Evolutionary conservation across 2,113 vertebrate species (phyloP), one percentile per base, ranked within the genome.

Genomic region (Melospiza georgiana): DNA sequence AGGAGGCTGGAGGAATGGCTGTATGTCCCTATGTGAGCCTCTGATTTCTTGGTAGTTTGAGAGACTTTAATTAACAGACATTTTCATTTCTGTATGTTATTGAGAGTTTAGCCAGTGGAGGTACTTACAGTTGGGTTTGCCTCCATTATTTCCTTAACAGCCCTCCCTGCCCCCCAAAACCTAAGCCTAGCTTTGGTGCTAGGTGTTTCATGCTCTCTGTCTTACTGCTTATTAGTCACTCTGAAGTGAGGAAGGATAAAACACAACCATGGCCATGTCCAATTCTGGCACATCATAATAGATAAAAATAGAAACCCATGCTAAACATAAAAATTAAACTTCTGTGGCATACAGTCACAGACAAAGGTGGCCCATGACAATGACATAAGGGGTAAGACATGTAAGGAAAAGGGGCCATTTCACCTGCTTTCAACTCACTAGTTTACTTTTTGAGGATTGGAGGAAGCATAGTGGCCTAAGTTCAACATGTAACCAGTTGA

Each of bases 11-110:
- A 74, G 66, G 48, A 81, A 57, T 0, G 2, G 12, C 20, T 63
- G 1, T 4, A 2, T 25, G 28, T 65, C 28, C 12, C 7, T 20
- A 1, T 71, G 63, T 80, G 43, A 67, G 15, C 35, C 65, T 84
- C 13, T 90, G 81, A 94, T 95, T 94, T 90, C 54, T 71, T 82
- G 54, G 41, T n/a, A 48, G 23, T 52, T 73, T 18, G 4, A 54
- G 69, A 65, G 54, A 35, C 66, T 91, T 51, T 17, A 54, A 54
- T 52, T 22, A 33, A 12, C n/a, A 92, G 66, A 41, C 15, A 15
- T 8, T 31, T 74, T 81, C 0, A 24, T 69, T 93, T 72, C 12
- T 23, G 46, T 79, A 28, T 59, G 22, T 76, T 87, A 43, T 4
- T 59, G 30, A 37, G 33, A 46, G 39, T 77, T 96, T 25, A 48